phyloP scores from a whole-genome alignment of 2,888 invertebrate species.

The Hymenopus coronatus region DNA sequence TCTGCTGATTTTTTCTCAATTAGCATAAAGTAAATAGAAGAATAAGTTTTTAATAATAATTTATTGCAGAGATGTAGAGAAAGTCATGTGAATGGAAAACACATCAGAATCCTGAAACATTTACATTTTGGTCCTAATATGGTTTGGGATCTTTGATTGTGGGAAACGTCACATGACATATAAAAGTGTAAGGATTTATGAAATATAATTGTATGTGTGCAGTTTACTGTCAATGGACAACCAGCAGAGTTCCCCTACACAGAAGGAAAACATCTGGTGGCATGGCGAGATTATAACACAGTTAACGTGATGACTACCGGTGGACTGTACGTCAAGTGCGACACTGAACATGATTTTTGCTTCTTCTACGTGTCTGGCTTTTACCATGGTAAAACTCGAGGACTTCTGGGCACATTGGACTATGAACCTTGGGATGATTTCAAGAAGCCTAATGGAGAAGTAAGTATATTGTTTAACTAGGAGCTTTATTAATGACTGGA shows the following conservation, averaged over 20 bases:
- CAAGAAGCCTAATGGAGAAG: constrained; percentile 63
- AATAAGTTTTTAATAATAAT: too few species aligned
- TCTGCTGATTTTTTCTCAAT: too few species aligned
- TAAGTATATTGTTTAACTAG: not conserved
- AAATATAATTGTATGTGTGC: constrained; percentile 30
- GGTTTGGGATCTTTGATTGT: too few species aligned
- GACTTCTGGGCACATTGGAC: constrained; percentile 86
- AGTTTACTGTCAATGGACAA: constrained; percentile 64
- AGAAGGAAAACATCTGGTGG: constrained; percentile 56
- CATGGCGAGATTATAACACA: constrained; percentile 57
- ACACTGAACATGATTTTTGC: constrained; percentile 63
- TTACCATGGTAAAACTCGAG: constrained; percentile 81
- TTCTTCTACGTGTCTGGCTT: constrained; percentile 74
- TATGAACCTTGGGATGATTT: constrained; percentile 85
- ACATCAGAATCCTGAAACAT: too few species aligned
- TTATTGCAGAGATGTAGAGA: too few species aligned
- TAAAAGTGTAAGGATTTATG: too few species aligned
- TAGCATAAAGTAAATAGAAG: too few species aligned
- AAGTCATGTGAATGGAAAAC: too few species aligned
- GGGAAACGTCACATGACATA: too few species aligned
- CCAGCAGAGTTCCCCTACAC: constrained; percentile 67
- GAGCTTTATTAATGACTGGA: too few species aligned
- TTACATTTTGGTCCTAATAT: too few species aligned
- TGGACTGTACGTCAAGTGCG: constrained; percentile 63
- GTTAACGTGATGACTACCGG: constrained; percentile 57